Base-by-base conservation (phyloP, 2,888 invertebrate genomes). In the Scaptomyza cyrtandrae region DNA sequence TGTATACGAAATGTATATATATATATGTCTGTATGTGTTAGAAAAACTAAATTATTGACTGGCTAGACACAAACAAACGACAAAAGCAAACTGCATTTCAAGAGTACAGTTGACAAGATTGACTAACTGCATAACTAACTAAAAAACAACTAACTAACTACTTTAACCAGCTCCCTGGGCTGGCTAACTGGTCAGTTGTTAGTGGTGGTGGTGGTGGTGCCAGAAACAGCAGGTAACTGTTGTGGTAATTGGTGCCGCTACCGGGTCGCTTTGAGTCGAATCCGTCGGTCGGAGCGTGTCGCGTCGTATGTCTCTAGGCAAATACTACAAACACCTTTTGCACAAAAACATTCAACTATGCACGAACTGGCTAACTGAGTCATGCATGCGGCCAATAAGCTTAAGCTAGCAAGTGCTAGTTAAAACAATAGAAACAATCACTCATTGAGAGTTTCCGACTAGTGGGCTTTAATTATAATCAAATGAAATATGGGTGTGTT, bases 81-180 rank as follows among this genome's bases (percentile, higher is more conserved):
- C 31, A 56, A 49, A 56, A 60, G 52, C 52, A 67, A 71, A 57
- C 50, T 49, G 61, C 65, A 61, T 39, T 61, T 61, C 57, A 64
- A 61, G 67, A 65, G 89, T 89, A 89, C 90, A 89, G 89, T 90
- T 89, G 89, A 85, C 90, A 89, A 89, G 90, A 89, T 90, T 86
- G 89, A 90, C 90, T 89, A 75, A 74, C 79, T 63, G 79, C 55
- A 66, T 57, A 66, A 75, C 76, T 64, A 77, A 74, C 77, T 62
- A 70, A 62, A n/a, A 19, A 50, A 37, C 64, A 67, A 72, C 78
- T 62, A 58, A 62, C 58, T 65, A 56, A 54, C 58, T 50, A 37
- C 6, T n/a, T 6, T 31, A 63, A 45, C 50, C 50, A 46, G 69
- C 54, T 53, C 61, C 29, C 59, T 37, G 13, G 19, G 29, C 56